Base-by-base conservation (phyloP, 2,113 vertebrate genomes). In the Hippocampus zosterae region DNA sequence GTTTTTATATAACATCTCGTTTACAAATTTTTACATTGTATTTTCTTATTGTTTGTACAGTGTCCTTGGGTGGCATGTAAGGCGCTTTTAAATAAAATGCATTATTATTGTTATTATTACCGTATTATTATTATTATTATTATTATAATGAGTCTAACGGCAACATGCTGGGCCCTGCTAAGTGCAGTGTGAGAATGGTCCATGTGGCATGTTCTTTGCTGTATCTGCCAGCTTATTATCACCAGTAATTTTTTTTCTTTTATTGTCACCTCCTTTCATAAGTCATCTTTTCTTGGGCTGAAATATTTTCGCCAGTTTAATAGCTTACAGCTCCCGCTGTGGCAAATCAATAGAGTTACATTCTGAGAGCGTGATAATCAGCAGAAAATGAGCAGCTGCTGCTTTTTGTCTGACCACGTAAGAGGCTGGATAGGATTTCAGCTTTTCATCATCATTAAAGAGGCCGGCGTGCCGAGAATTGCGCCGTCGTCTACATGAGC, bases 291-390 rank as follows among this genome's bases (percentile, higher is more conserved):
- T 77, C 18, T 69, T 8, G 18, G 50, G 61, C 68, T 37, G 16
- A 75, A 46, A 73, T 73, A 64, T 79, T 69, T 74, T 83, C 68
- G 73, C 29, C 42, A 11, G 44, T 75, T 81, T 71, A 82, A 74
- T 66, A 73, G 76, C 65, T 2, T 37, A 59, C 65, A 75, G 64
- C 73, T 72, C 73, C 64, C 66, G 76, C 74, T 23, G 52, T 41
- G 62, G 80, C 78, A 69, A 77, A 88, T 87, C 82, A 74, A 87
- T 85, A 75, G 72, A 57, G 71, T 52, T 77, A 18, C 61, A 74
- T 81, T 83, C 68, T 69, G 78, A 81, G 68, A 65, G 50, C 41
- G 52, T 65, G 65, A 79, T 72, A 16, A 13, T 79, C 75, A 67
- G 78, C 18, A 8, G 70, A 25, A 65, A 73, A 68, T 3, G 37